A percentile compares a stretch with the other conserved stretches of the same genome.
phyloP scores from a whole-genome alignment of 2,113 vertebrate species.

The Dissostichus mawsoni region DNA sequence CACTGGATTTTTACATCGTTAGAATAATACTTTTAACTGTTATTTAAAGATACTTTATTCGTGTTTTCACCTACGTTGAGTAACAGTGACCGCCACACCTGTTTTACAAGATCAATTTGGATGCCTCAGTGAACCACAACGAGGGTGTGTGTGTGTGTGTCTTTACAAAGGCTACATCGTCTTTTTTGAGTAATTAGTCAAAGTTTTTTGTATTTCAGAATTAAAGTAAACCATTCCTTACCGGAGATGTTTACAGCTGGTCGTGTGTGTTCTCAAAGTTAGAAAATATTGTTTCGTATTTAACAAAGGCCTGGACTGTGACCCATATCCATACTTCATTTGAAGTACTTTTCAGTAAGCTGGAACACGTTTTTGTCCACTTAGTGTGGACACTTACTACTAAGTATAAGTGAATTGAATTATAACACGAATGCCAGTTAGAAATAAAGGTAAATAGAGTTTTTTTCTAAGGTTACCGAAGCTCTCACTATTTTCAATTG shows the following conservation, averaged over 20 bases:
- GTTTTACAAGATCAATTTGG: background rate
- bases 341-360: background rate
- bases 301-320: background rate
- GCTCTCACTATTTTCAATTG: background rate
- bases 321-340: background rate
- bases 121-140: background rate
- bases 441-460: too few species aligned
- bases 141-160: background rate
- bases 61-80: background rate
- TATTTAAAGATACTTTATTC: too few species aligned
- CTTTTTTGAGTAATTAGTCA: background rate
- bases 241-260: background rate
- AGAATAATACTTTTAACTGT: background rate
- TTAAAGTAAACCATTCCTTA: background rate
- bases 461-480: background rate
- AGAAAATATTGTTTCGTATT: background rate
- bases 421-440: too few species aligned
- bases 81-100: background rate
- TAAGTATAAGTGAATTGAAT: background rate
- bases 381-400: background rate
- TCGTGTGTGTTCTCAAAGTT: background rate
- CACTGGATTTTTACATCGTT: background rate
- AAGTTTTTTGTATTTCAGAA: background rate
- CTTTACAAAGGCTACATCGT: background rate
- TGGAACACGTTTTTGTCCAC: background rate